These are phyloP conservation scores for Aplysina aerophoba DNA, from an alignment of 37 sponge, comb jelly and placozoan genomes.

Conservation along the genomic window DNA sequence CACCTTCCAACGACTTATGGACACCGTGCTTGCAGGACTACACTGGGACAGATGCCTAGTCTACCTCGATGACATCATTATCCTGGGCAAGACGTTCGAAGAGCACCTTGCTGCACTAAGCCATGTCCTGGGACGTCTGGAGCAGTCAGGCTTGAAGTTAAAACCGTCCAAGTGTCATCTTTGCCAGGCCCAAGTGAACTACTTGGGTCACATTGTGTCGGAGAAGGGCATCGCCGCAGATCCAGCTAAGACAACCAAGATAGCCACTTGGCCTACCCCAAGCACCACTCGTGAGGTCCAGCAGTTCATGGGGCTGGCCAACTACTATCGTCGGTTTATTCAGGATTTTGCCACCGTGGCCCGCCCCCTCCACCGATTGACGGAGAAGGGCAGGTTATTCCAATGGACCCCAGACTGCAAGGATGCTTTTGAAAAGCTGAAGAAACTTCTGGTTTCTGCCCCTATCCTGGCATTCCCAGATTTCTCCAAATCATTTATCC, in stretches of 20 bases:
- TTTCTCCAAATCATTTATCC: constrained; percentile 1
- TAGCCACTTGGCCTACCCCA: background rate
- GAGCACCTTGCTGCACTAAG: background rate
- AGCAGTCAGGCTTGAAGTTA: background rate
- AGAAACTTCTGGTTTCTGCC: background rate
- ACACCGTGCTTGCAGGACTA: too few relatives aligned
- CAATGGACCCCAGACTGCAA: constrained; percentile 8
- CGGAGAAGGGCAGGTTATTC: background rate
- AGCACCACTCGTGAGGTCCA: background rate
- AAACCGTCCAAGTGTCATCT: background rate
- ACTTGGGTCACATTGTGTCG: background rate
- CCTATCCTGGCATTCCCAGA: constrained; percentile 29
- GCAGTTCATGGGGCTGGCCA: background rate
- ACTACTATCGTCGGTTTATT: background rate
- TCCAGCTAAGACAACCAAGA: background rate
- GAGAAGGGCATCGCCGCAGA: background rate
- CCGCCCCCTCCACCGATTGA: background rate
- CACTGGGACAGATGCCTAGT: too few relatives aligned
- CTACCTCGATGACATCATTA: too few relatives aligned
- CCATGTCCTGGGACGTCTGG: background rate
- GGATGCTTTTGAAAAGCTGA: background rate
- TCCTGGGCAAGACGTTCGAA: constrained; percentile 7
- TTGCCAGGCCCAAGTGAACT: background rate
- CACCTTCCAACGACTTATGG: too few relatives aligned
- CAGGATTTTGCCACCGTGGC: background rate